Percentiles rank a stretch among this genome's conserved stretches.
Evolutionary conservation across 1,140 invertebrate genomes (phyloP).

Genomic region (Pseudomyrmex gracilis): DNA sequence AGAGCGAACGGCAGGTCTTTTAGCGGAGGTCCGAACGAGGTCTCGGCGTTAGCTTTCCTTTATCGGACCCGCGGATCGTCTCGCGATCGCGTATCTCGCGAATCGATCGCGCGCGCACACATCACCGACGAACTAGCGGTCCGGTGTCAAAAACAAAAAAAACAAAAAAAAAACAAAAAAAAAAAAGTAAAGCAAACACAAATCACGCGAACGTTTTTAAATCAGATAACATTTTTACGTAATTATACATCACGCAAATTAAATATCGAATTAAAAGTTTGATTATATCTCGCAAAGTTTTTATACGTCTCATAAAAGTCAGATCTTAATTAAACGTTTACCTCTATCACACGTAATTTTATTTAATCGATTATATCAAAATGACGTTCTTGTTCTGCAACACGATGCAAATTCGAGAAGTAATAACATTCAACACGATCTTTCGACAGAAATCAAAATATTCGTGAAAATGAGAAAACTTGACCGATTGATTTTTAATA

Average conservation of each 20-base stretch:
- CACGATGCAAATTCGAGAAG: not conserved
- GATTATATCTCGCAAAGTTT: not conserved
- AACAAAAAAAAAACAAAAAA: not conserved
- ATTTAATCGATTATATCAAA: not conserved
- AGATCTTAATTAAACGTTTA: too few species aligned
- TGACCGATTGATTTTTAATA: not conserved
- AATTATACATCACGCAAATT: not conserved
- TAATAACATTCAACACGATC: not conserved
- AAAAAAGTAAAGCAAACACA: not conserved
- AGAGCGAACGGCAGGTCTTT: conserved; percentile 62
- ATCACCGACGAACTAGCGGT: not conserved
- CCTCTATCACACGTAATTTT: too few species aligned
- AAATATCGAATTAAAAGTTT: not conserved
- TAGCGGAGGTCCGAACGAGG: conserved; percentile 35
- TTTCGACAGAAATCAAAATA: conserved; percentile 41
- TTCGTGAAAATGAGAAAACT: not conserved
- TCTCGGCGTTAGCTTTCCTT: conserved; percentile 64
- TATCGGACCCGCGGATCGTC: conserved; percentile 64
- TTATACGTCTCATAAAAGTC: too few species aligned
- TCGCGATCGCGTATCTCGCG: conserved; percentile 59
- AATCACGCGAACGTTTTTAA: not conserved
- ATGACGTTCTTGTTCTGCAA: not conserved
- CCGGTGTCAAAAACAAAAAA: not conserved
- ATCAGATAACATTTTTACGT: conserved; percentile 1
- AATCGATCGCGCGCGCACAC: conserved; percentile 64